A percentile compares a stretch with the other conserved stretches of the same genome.
Conservation (phyloP, 2,888 invertebrate genomes). For the Daptonema setosum region DNA sequence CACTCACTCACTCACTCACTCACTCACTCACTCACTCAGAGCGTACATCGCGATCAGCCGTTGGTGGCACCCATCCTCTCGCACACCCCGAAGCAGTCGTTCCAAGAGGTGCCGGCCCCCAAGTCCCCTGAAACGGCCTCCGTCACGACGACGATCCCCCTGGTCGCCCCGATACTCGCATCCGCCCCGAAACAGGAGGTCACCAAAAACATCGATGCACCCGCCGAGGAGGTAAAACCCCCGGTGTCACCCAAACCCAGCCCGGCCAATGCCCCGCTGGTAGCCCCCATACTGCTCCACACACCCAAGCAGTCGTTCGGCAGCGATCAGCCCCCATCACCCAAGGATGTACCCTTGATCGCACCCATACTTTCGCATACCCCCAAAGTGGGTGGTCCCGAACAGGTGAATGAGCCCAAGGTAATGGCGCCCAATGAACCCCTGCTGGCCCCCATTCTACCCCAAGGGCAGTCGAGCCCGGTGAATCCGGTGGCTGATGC, state of each 20-base stretch:
- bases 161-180: background rate
- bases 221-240: background rate
- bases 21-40: too few species aligned
- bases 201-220: background rate
- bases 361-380: too few species aligned
- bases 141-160: background rate
- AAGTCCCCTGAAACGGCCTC: background rate
- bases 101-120: background rate
- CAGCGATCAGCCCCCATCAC: too few species aligned
- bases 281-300: background rate
- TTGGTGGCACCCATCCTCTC: background rate
- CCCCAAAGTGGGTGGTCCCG: too few species aligned
- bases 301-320: too few species aligned
- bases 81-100: background rate
- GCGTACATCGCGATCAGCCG: too few species aligned
- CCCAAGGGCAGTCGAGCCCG: too few species aligned
- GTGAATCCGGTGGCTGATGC: too few species aligned
- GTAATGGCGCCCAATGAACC: background rate
- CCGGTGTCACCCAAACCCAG: background rate
- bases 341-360: too few species aligned
- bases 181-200: background rate
- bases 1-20: too few species aligned
- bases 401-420: too few species aligned
- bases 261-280: background rate
- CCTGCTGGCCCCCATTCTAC: background rate